These are phyloP conservation scores for Melanaphis sacchari DNA, from an alignment of 1,140 invertebrate genomes.

Conservation along the genomic window DNA sequence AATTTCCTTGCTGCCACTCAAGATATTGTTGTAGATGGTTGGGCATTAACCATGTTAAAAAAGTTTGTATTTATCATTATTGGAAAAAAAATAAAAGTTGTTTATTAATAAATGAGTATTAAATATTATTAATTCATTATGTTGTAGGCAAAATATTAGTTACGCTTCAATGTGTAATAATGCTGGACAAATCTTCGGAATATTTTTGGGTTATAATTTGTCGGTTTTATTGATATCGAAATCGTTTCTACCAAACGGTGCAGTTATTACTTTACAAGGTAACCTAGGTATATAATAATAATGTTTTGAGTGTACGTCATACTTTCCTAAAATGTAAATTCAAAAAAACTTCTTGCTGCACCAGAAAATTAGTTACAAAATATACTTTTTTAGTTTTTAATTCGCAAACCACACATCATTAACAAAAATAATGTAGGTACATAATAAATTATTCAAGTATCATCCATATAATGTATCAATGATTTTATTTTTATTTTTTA, in stretches of 20 bases:
- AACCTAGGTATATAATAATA: constrained; percentile 61
- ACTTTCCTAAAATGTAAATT: too few species aligned
- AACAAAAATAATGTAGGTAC: too few species aligned
- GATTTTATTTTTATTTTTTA: too few species aligned
- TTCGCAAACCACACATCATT: too few species aligned
- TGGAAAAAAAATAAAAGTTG: background rate
- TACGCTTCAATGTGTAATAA: constrained; percentile 99
- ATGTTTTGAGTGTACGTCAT: too few species aligned
- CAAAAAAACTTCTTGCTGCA: too few species aligned
- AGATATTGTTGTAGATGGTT: constrained; percentile 99
- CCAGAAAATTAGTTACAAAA: too few species aligned
- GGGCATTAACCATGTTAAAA: constrained; percentile 98
- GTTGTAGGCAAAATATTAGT: constrained; percentile 83
- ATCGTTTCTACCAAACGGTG: constrained; percentile 77
- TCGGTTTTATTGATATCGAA: constrained; percentile 97
- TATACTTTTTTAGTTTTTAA: too few species aligned
- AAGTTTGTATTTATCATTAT: constrained; percentile 67
- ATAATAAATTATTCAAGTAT: too few species aligned
- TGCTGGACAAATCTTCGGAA: constrained; percentile 97
- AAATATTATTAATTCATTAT: background rate
- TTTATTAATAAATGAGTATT: background rate
- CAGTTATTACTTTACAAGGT: constrained; percentile 89
- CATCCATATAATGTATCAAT: too few species aligned
- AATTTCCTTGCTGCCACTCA: constrained; percentile 98
- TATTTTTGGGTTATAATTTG: constrained; percentile 95